phyloP scores from a whole-genome alignment of 2,797 vertebrate species.

The Oreonectes daqikongensis region DNA sequence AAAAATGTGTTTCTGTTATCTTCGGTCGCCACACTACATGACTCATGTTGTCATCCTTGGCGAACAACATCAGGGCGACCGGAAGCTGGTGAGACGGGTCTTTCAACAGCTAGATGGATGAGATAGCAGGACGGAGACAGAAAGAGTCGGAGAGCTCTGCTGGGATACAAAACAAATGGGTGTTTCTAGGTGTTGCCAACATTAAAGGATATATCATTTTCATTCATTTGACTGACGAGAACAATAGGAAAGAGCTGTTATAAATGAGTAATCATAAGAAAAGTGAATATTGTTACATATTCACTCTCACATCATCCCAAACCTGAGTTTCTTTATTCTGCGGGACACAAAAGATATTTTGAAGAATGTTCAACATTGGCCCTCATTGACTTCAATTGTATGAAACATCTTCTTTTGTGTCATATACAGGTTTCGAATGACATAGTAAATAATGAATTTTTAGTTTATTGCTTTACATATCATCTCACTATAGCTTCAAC shows the following conservation, averaged over 20 bases:
- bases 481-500: no score
- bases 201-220: background rate
- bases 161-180: background rate
- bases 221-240: background rate
- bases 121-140: background rate
- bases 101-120: slow-evolving; percentile 5
- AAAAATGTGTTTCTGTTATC: slow-evolving; percentile 1
- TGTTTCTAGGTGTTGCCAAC: background rate
- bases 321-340: no score
- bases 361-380: no score
- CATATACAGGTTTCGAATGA: no score
- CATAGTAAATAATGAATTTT: no score
- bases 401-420: no score
- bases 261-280: background rate
- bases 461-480: no score
- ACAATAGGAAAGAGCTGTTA: background rate
- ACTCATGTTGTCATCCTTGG: slow-evolving; percentile 7
- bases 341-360: no score
- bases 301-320: no score
- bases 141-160: background rate
- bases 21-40: background rate
- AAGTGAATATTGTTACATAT: no score
- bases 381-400: no score
- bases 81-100: slow-evolving; percentile 25
- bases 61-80: background rate